Base-by-base conservation (phyloP, 2,888 invertebrate genomes). In the Argynnis bischoffii region DNA sequence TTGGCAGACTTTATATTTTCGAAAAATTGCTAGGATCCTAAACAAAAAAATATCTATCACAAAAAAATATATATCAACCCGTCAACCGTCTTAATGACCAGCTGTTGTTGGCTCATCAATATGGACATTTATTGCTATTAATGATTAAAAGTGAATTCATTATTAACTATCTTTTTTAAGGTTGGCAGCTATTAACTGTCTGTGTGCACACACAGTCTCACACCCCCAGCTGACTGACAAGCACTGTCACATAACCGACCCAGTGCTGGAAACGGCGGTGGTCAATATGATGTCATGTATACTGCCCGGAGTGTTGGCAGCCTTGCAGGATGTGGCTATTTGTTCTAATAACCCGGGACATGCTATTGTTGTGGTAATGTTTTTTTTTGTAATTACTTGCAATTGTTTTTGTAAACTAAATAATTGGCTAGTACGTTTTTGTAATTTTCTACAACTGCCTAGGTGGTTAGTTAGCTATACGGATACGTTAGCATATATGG, bases 271-370 rank as follows among this genome's bases (percentile, higher is more conserved):
- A 69, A 66, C 75, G 2, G 84, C 92, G 72, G 90, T 94, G 4
- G 93, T 94, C 6, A 93, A 95, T 74, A 87, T 94, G 78, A 85
- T 95, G 53, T 93, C 94, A 78, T 88, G 94, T 77, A 94, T 95
- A 73, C 80, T 96, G 69, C 96, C 96, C 1, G 96, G 96, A 0
- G 90, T 96, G 66, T 82, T 94, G 18, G 92, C 91, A 48, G 93
- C 94, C 0, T 81, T 96, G 72, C 93, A 92, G 69, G 93, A 94
- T 73, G 93, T 95, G 26, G 94, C 94, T 66, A 87, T 89, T 26
- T 93, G 92, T 55, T 87, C 87, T 55, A 90, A 94, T 57, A 94
- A 94, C 78, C 94, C 94, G 41, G 95, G 95, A 6, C 95, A 95
- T 79, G 92, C 93, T 77, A 81, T 95, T 66, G 89, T 94, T 73